phyloP scores from a whole-genome alignment of 1,140 invertebrate species.

The Cydia amplana region DNA sequence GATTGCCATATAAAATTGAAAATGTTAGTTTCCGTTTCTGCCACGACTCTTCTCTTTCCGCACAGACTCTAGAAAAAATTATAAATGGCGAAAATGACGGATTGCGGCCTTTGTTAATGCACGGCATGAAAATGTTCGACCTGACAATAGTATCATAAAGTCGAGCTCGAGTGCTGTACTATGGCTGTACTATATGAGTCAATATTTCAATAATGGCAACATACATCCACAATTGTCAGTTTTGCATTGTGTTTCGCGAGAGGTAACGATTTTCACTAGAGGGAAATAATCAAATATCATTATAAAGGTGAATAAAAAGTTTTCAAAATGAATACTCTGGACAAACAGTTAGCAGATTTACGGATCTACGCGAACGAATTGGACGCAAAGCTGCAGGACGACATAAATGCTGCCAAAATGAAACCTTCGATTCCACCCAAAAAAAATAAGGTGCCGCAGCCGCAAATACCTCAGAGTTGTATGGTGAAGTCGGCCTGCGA shows the following conservation, averaged over 20 bases:
- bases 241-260: conserved; percentile 42
- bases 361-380: conserved; percentile 79
- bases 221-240: conserved; percentile 34
- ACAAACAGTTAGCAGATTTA: conserved; percentile 80
- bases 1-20: no score
- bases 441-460: conserved; percentile 69
- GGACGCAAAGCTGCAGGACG: conserved; percentile 77
- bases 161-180: neutral
- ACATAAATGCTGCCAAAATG: conserved; percentile 71
- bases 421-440: conserved; percentile 75
- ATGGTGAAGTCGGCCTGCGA: conserved; percentile 74
- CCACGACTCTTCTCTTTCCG: no score
- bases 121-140: no score
- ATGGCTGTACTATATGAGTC: no score
- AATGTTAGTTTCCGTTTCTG: no score
- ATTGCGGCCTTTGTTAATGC: no score
- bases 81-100: no score
- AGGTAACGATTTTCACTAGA: conserved; percentile 40
- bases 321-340: conserved; percentile 78
- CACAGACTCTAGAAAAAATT: no score
- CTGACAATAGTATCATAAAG: neutral
- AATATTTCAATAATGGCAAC: no score
- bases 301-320: conserved; percentile 23
- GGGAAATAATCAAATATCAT: conserved; percentile 39
- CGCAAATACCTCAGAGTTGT: conserved; percentile 80